Evolutionary conservation across 2,888 invertebrate genomes (phyloP), one percentile per base, ranked within the genome.

Genomic region (Ochlodes sylvanus): DNA sequence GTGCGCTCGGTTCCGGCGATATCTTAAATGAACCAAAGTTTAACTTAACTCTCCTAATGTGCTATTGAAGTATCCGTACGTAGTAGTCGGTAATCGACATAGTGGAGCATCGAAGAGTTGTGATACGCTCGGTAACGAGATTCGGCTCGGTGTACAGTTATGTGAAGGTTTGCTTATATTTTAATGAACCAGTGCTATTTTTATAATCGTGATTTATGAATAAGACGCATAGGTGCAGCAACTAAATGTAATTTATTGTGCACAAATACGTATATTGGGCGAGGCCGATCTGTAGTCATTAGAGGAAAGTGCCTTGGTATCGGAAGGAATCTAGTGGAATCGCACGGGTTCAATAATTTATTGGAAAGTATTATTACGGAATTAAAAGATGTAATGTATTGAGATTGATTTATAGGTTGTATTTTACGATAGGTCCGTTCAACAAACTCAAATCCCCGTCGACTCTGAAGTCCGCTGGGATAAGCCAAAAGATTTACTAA

Each of bases 301-400:
- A 76, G 76, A 82, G 83, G 82, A 81, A 79, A 86, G 90, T 89
- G 88, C 88, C 89, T 88, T 88, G 74, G 76, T 77, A 71, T 77
- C 64, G 73, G 42, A 71, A 70, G 74, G 79, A 77, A 77, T 75
- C 73, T 76, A 80, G 76, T 76, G 75, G 80, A 81, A 71, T 70
- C 69, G 71, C 68, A 66, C 69, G 55, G 67, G 70, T 73, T 72
- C 72, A 64, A 71, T 79, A 79, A 83, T 77, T 81, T 83, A 82
- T 81, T 81, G 71, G 74, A 83, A 85, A 86, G 86, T 88, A 87
- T 87, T 88, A 87, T 80, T 81, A 78, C 76, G 73, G 68, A 73
- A 61, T 68, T 65, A 67, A 70, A 79, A 77, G 82, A 79, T 81
- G 80, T 81, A 75, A 76, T 75, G 72, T 73, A 72, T 75, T 69